These are phyloP conservation scores for Pseudorectes ferrugineus DNA, from an alignment of 2,113 vertebrate genomes.

Conservation along the genomic window DNA sequence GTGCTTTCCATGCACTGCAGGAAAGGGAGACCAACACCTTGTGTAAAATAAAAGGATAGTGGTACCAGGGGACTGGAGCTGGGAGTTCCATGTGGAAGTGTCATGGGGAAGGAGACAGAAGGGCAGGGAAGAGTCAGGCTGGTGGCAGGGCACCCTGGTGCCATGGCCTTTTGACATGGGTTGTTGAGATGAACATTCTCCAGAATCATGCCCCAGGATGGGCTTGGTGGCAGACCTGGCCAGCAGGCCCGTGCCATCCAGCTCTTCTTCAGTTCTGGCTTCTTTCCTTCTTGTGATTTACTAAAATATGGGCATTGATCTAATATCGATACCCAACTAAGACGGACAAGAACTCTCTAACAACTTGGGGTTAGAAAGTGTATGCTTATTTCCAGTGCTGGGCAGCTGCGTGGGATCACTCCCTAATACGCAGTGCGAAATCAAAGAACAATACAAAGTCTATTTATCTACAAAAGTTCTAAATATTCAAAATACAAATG, in stretches of 20 bases:
- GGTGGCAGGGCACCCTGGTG: background rate
- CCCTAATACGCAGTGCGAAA: no score
- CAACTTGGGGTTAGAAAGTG: no score
- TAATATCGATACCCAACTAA: no score
- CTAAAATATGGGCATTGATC: no score
- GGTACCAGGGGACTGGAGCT: accelerated
- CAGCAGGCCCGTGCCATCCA: background rate
- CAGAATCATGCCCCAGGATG: background rate
- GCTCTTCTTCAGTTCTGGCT: background rate
- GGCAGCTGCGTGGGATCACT: no score
- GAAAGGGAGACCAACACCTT: background rate
- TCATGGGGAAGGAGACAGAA: background rate
- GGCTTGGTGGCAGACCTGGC: background rate
- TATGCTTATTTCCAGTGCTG: no score
- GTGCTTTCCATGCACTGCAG: background rate
- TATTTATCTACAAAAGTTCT: no score
- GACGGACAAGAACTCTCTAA: no score
- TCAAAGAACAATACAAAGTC: no score
- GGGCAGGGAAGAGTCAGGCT: background rate
- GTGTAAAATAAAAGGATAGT: background rate
- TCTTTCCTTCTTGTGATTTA: background rate
- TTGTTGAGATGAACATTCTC: background rate
- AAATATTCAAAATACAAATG: no score
- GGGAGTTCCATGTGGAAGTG: background rate
- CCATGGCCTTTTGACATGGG: background rate